phyloP scores from a whole-genome alignment of 2,888 invertebrate species.

The Philereme transversata region DNA sequence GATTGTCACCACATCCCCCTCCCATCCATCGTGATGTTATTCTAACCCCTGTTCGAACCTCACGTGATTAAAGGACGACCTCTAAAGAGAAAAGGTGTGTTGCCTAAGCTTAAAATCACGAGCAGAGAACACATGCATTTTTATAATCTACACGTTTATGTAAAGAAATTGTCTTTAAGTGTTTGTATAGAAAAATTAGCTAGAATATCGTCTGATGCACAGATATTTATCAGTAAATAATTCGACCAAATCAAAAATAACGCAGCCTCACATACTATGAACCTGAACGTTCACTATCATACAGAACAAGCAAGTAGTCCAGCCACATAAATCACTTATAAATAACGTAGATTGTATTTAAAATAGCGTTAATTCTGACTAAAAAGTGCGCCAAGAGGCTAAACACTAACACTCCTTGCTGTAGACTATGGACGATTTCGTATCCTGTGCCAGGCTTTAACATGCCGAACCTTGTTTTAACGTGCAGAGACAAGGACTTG shows the following conservation, averaged over 20 bases:
- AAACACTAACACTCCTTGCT: constrained; percentile 19
- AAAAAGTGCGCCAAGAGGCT: constrained; percentile 31
- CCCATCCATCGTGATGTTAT: too few species aligned
- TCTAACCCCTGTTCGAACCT: too few species aligned
- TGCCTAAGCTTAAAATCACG: constrained; percentile 14
- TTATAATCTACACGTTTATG: constrained; percentile 4
- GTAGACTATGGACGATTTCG: constrained; percentile 20
- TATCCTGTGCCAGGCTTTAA: constrained; percentile 22
- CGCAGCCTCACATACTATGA: constrained; percentile 30
- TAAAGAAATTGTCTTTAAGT: not conserved
- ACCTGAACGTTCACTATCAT: constrained; percentile 32
- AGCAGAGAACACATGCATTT: constrained; percentile 17
- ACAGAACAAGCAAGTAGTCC: constrained; percentile 37
- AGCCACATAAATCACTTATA: constrained; percentile 36
- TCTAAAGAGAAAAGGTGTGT: constrained; percentile 3
- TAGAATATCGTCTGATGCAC: constrained; percentile 5
- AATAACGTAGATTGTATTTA: constrained; percentile 25
- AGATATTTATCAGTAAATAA: constrained; percentile 32
- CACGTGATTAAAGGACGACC: too few species aligned
- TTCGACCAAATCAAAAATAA: constrained; percentile 23
- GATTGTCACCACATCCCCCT: too few species aligned
- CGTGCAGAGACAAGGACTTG: constrained; percentile 24
- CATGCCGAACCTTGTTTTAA: constrained; percentile 26
- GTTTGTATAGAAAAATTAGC: not conserved
- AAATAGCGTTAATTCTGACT: constrained; percentile 36